Base-by-base conservation (phyloP, 1,140 invertebrate genomes). In the Hylaeus anthracinus region DNA sequence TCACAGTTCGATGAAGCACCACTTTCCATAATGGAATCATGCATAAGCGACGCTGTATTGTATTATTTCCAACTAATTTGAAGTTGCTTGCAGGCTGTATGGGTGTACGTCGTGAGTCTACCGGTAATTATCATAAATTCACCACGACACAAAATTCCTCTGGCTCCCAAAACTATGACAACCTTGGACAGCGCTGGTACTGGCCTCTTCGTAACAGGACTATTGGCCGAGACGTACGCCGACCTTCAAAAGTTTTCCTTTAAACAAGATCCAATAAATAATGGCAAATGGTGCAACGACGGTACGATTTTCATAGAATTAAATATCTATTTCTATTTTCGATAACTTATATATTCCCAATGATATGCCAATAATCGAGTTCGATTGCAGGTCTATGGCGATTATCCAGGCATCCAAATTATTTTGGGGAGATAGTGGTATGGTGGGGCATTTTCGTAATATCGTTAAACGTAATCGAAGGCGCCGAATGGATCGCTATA, bases 381-480 rank as follows among this genome's bases (percentile, higher is more conserved):
- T 45, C 10, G 15, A 79, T 88, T 91, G 71, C 83, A 96, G 97
- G 98, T 15, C 93, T 99, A 15, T 99, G 98, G 98, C 95, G 96
- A 63, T 90, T 98, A 15, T 98, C 97, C 0, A 95, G 98, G 75
- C 98, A 99, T 94, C 98, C 98, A 0, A 99, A 99, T 92, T 99
- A 99, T 90, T 98, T 99, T 92, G 98, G 98, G 1, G 98, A 99
- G 94, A 97, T 99, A 48, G 94, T 97, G 0, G 94, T 99, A 1
- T 99, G 98, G 98, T 98, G 97, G 96, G 98, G 98, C 1, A 96
- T 99, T 65, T 99, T 98, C 90, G 95, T 97, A 61, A 97, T 98
- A 90, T 97, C 97, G 0, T 92, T 98, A 1, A 98, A 97, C 88
- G 96, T 98, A 3, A 96, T 98, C 65, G 95, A 96, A 88, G 96